Percentiles rank a stretch among this genome's conserved stretches.
Evolutionary conservation across 2,113 vertebrate genomes (phyloP).

Genomic region (Myotis davidii): DNA sequence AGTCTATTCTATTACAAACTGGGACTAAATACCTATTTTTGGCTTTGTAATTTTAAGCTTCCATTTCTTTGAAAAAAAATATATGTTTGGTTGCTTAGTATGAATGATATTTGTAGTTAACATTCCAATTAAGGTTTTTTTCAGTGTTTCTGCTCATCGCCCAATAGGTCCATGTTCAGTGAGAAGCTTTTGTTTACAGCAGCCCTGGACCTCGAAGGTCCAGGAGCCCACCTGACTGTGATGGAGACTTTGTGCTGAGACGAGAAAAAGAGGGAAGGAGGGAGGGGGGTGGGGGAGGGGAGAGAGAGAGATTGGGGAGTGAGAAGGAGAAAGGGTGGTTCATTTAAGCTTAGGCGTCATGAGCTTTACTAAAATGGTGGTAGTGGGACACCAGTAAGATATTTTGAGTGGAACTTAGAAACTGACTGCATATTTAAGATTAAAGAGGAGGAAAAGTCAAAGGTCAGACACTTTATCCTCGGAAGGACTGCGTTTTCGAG

Average conservation of each 20-base stretch:
- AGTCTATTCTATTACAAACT: neutral
- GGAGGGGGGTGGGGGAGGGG: too few species aligned
- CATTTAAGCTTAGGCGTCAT: neutral
- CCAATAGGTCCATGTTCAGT: neutral
- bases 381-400: neutral
- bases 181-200: neutral
- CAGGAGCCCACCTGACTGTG: neutral
- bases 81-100: neutral
- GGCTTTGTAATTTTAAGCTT: neutral
- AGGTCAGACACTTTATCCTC: neutral
- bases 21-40: neutral
- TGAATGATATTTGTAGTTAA: neutral
- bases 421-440: neutral
- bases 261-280: neutral
- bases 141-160: neutral
- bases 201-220: neutral
- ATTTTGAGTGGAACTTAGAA: neutral
- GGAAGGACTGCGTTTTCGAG: neutral
- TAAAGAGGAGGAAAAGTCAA: neutral
- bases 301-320: fast-evolving
- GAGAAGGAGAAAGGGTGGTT: neutral
- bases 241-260: neutral
- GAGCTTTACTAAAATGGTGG: neutral
- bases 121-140: neutral
- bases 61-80: neutral